A percentile compares a stretch with the other conserved stretches of the same genome.
Conservation (phyloP, 2,797 vertebrate genomes). For the Sorex maritimensis region DNA sequence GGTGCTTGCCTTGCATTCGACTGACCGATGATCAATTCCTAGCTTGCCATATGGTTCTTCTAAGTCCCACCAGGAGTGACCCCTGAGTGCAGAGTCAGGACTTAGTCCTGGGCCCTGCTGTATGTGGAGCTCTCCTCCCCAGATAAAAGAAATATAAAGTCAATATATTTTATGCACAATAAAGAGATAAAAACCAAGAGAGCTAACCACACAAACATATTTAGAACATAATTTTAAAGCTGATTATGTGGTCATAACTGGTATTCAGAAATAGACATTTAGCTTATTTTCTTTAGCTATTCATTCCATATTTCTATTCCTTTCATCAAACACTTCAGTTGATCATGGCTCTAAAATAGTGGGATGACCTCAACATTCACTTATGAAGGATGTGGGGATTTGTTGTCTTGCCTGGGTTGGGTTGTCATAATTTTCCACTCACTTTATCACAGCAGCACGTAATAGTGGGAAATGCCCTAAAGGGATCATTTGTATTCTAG, state of each 20-base stretch:
- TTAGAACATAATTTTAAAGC: slow-evolving; percentile 11
- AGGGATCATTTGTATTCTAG: not conserved
- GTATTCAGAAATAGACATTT: not conserved
- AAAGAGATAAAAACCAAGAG: not conserved
- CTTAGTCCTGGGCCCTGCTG: too few species aligned
- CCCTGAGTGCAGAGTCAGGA: too few species aligned
- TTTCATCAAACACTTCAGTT: not conserved
- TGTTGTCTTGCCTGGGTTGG: not conserved
- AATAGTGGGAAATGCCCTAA: not conserved
- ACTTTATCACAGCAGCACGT: not conserved
- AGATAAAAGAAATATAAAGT: not conserved
- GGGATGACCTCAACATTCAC: not conserved
- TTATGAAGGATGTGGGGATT: not conserved
- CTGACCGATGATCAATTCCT: too few species aligned
- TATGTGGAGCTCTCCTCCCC: too few species aligned
- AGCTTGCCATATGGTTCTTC: too few species aligned
- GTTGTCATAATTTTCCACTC: not conserved
- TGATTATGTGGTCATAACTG: not conserved
- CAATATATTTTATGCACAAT: not conserved
- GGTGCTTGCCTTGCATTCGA: too few species aligned
- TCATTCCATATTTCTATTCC: not conserved
- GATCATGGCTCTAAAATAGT: not conserved
- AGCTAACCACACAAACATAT: not conserved
- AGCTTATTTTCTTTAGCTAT: not conserved
- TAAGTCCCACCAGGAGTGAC: too few species aligned